phyloP scores from a whole-genome alignment of 2,888 invertebrate species.

The Lamellibrachia satsuma region DNA sequence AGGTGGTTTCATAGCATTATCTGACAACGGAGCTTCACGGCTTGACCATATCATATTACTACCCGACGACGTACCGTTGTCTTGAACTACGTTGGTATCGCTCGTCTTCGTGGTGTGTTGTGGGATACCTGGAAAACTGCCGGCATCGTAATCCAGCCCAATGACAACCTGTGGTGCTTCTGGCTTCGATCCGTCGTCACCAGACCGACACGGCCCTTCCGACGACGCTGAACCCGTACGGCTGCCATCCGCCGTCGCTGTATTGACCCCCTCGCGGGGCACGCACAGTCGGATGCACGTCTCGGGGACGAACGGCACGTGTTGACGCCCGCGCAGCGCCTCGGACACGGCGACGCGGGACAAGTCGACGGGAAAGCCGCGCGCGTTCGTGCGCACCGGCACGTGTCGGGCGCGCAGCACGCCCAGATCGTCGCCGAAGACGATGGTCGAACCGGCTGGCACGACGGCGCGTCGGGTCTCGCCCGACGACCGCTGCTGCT shows the following conservation, averaged over 20 bases:
- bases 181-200: not conserved
- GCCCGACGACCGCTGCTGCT: not conserved
- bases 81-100: not conserved
- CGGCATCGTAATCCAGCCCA: not conserved
- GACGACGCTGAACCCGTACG: not conserved
- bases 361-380: not conserved
- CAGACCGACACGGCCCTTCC: not conserved
- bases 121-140: not conserved
- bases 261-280: not conserved
- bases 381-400: not conserved
- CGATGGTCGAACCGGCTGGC: not conserved
- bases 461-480: not conserved
- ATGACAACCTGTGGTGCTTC: not conserved
- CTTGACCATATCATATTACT: not conserved
- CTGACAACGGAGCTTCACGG: not conserved
- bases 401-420: not conserved
- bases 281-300: slow-evolving; percentile 1
- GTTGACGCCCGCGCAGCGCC: not conserved
- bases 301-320: not conserved
- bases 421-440: slow-evolving; percentile 9
- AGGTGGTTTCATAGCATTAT: not conserved
- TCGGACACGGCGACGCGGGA: not conserved
- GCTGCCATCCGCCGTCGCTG: not conserved
- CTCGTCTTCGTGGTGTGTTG: not conserved
- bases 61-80: not conserved